Conservation (phyloP, 2,797 vertebrate genomes). For the Epinephelus awoara region DNA sequence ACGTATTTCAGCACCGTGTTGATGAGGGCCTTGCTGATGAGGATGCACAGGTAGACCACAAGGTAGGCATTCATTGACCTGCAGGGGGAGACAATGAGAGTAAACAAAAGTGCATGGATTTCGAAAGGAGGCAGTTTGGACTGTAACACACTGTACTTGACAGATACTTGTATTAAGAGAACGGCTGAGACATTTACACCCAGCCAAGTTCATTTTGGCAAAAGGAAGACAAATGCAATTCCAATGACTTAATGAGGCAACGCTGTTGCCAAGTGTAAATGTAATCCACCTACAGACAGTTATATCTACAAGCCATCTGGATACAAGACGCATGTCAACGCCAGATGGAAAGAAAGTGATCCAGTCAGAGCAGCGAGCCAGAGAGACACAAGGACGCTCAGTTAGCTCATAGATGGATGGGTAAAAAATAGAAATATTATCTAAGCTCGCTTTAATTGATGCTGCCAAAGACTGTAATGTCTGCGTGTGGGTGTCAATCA, state of each 20-base stretch:
- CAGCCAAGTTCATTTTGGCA: constrained; percentile 32
- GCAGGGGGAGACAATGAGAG: constrained; percentile 10
- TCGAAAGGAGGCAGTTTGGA: neutral
- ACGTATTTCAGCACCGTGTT: constrained; percentile 93
- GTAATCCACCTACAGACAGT: constrained; percentile 63
- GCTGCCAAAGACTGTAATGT: constrained; percentile 13
- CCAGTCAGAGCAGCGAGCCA: constrained; percentile 19
- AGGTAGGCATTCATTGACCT: constrained; percentile 98
- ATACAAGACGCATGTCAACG: constrained; percentile 17
- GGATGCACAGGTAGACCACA: constrained; percentile 96
- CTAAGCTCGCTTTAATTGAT: neutral
- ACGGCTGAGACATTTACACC: constrained; percentile 9
- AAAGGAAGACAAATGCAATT: constrained; percentile 25
- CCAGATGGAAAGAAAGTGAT: constrained; percentile 58
- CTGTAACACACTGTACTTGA: neutral
- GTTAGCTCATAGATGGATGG: constrained; percentile 24
- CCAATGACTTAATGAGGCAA: constrained; percentile 21
- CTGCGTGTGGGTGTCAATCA: constrained; percentile 4
- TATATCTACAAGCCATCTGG: constrained; percentile 65
- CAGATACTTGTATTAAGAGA: neutral
- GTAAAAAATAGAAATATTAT: constrained; percentile 5
- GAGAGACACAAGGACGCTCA: constrained; percentile 9
- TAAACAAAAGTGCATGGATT: neutral
- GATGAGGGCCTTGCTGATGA: constrained; percentile 94
- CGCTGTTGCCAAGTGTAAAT: constrained; percentile 46